Percentiles rank a stretch among this genome's conserved stretches.
Conservation (phyloP, 2,797 vertebrate species). For the Cheirogaleus major region DNA sequence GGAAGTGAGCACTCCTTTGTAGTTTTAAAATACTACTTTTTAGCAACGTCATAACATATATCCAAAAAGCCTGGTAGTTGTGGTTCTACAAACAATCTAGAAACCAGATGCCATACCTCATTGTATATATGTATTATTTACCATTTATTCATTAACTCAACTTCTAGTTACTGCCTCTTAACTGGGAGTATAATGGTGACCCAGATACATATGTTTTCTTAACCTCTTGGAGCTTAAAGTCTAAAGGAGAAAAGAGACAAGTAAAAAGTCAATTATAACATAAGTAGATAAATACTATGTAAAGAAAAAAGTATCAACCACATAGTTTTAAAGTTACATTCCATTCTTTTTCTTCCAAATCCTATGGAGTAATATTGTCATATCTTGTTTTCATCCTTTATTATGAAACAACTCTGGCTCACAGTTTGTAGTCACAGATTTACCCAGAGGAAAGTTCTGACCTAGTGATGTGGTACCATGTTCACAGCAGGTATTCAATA, state of each 20-base stretch:
- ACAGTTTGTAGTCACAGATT: background rate
- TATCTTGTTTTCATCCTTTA: background rate
- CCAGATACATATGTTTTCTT: background rate
- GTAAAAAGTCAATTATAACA: background rate
- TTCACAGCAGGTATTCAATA: background rate
- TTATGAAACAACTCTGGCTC: slow-evolving; percentile 33
- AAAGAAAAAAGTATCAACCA: slow-evolving; percentile 36
- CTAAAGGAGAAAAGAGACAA: background rate
- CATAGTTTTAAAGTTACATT: slow-evolving; percentile 26
- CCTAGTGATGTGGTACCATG: background rate
- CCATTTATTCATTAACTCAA: slow-evolving; percentile 40
- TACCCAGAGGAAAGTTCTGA: slow-evolving; percentile 33
- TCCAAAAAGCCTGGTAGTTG: background rate
- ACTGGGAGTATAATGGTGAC: background rate
- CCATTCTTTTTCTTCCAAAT: background rate
- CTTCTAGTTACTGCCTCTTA: background rate
- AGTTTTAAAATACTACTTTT: slow-evolving; percentile 63
- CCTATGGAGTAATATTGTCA: background rate
- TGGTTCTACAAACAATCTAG: background rate
- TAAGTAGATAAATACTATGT: background rate
- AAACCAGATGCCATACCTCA: background rate
- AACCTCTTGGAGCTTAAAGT: background rate
- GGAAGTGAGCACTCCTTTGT: background rate
- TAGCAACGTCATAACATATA: background rate
- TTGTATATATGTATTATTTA: background rate